Percentiles rank a stretch among this genome's conserved stretches.
Evolutionary conservation across 2,113 vertebrate genomes (phyloP).

Genomic region (Struthio camelus): DNA sequence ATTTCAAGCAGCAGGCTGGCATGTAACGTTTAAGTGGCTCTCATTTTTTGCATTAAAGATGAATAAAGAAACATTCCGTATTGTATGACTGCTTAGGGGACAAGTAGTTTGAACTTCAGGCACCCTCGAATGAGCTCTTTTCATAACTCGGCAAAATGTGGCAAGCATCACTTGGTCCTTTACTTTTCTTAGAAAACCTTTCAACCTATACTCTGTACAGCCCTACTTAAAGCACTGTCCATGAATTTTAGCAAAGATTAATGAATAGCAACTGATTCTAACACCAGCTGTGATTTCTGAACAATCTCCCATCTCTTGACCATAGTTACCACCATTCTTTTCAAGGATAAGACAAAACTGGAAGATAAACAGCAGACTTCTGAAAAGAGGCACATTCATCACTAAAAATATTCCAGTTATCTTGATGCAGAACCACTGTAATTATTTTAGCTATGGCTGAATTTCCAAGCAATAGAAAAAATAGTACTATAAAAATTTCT

Average conservation of each 20-base stretch:
- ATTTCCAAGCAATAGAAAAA: background rate
- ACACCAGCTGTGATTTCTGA: background rate
- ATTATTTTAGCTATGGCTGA: background rate
- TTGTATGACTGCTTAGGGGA: background rate
- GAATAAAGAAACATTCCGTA: background rate
- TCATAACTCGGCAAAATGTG: background rate
- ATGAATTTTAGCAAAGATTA: background rate
- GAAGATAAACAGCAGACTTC: background rate
- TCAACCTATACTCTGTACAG: background rate
- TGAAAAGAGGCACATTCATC: background rate
- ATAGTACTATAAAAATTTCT: background rate
- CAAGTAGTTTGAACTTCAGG: background rate
- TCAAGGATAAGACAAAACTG: background rate
- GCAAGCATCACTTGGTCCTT: background rate
- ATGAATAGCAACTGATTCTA: background rate
- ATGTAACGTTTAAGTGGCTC: background rate
- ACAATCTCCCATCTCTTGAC: background rate
- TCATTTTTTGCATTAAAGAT: background rate
- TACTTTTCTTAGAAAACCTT: background rate
- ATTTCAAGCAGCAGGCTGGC: background rate
- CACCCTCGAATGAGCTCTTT: background rate
- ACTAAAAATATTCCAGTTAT: background rate
- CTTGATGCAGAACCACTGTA: background rate
- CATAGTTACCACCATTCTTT: background rate
- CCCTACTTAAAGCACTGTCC: background rate